phyloP scores from a whole-genome alignment of 2,797 vertebrate species.

The Cirrhinus molitorella region DNA sequence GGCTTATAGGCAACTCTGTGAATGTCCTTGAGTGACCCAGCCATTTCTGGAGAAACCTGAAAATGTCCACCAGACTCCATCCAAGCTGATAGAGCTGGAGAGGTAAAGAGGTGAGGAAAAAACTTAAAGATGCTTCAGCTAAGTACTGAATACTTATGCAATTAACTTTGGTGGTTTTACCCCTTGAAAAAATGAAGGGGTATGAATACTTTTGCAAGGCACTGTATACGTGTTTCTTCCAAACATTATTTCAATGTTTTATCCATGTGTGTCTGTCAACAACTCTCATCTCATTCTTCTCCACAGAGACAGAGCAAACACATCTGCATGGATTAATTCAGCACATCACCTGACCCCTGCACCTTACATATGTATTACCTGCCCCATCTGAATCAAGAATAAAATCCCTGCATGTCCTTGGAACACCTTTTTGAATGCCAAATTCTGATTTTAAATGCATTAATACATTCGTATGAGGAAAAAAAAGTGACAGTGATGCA shows the following conservation, averaged over 20 bases:
- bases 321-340: not conserved
- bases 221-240: not conserved
- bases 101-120: too few relatives aligned
- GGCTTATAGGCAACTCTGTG: too few relatives aligned
- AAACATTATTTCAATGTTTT: not conserved
- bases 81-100: too few relatives aligned
- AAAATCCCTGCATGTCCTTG: slow-evolving; percentile 31
- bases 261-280: not conserved
- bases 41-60: too few relatives aligned
- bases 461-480: slow-evolving; percentile 26
- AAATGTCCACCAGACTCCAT: too few relatives aligned
- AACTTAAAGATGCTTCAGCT: too few relatives aligned
- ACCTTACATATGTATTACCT: slow-evolving; percentile 8
- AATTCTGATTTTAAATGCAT: slow-evolving; percentile 42
- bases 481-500: slow-evolving; percentile 28
- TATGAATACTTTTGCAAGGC: too few relatives aligned
- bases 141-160: too few relatives aligned
- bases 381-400: not conserved
- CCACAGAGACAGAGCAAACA: not conserved
- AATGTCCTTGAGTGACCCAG: too few relatives aligned
- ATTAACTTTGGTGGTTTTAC: too few relatives aligned
- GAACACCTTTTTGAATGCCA: slow-evolving; percentile 33
- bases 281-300: slow-evolving; percentile 1
- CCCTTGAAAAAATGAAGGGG: too few relatives aligned
- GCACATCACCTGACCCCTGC: slow-evolving; percentile 5